phyloP scores from a whole-genome alignment of 2,888 invertebrate genomes.

The Mallateleia sp. region DNA sequence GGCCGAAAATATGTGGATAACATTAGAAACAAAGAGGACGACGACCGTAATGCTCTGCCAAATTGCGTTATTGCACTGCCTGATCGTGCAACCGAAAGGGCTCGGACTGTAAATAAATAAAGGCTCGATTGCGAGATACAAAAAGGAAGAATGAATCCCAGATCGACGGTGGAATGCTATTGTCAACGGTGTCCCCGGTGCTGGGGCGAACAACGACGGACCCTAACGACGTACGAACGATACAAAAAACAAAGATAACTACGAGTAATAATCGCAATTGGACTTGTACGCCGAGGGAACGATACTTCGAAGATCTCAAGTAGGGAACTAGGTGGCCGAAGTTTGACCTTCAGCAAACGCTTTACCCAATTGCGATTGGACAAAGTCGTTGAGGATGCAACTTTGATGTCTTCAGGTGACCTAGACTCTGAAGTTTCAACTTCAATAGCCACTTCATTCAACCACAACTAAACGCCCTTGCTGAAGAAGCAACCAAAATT shows the following conservation, averaged over 20 bases:
- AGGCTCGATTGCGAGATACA: neutral
- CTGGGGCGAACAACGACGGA: conserved; percentile 52
- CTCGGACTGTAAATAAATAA: neutral
- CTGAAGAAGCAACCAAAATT: too few relatives aligned
- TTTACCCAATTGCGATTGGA: too few relatives aligned
- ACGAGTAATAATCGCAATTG: conserved; percentile 81
- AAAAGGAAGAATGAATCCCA: conserved; percentile 16
- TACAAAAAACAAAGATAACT: conserved; percentile 32
- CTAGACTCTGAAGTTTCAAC: too few relatives aligned
- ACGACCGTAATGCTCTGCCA: neutral
- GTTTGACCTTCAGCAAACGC: too few relatives aligned
- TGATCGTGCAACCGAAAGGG: neutral
- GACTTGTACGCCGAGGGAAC: conserved; percentile 62
- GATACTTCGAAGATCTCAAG: too few relatives aligned
- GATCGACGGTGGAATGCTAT: conserved; percentile 72
- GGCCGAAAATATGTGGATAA: too few relatives aligned
- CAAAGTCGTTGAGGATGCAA: too few relatives aligned
- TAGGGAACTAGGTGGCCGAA: too few relatives aligned
- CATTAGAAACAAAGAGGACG: neutral
- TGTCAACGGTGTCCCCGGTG: conserved; percentile 56
- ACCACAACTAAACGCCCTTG: too few relatives aligned
- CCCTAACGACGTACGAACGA: conserved; percentile 18
- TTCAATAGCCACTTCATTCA: too few relatives aligned
- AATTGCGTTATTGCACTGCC: neutral
- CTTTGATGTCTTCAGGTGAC: too few relatives aligned